Base-by-base conservation (phyloP, 2,888 invertebrate species). In the Lampropteryx suffumata region DNA sequence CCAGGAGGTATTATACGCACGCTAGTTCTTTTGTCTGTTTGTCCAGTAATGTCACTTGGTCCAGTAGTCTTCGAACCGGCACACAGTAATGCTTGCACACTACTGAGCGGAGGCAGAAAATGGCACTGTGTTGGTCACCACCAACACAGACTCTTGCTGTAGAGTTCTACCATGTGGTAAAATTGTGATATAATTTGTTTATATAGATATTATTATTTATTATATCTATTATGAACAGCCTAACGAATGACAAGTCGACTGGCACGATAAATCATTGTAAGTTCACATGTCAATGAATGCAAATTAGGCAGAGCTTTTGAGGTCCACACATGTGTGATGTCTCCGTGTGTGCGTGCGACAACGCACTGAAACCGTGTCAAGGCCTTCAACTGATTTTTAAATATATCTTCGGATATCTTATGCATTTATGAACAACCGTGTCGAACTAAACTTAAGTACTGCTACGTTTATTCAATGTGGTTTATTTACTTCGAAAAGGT, bases 341-440 rank as follows among this genome's bases (percentile, higher is more conserved):
- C n/a, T 36, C 51, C 40, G 43, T 50, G 54, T 64, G 60, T 66
- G 64, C 55, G 57, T 61, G 72, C 64, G 77, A 79, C 82, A 79
- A 80, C 76, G 78, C 63, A 76, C 80, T 68, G 65, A 71, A 85
- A 72, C 70, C 63, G 65, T 83, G 86, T 84, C 86, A 87, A 73
- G 87, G 87, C 63, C 75, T 65, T 39, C 86, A 70, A 86, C 84
- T 82, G 82, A 79, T 85, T 85, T 84, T 85, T 84, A 74, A 78
- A 76, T 24, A 61, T 68, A 70, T 66, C 66, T 67, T 71, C 65
- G 60, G 64, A 69, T 68, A 57, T 59, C 45, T 41, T 49, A 46
- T 34, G 55, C 50, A 52, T 62, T 62, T 45, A 52, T 49, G 34
- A 57, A 45, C 48, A 34, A 50, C 59, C 50, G 9, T 58, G 51